Percentiles rank a stretch among this genome's conserved stretches.
phyloP scores from a whole-genome alignment of 1,140 invertebrate species.

The Periplaneta americana region DNA sequence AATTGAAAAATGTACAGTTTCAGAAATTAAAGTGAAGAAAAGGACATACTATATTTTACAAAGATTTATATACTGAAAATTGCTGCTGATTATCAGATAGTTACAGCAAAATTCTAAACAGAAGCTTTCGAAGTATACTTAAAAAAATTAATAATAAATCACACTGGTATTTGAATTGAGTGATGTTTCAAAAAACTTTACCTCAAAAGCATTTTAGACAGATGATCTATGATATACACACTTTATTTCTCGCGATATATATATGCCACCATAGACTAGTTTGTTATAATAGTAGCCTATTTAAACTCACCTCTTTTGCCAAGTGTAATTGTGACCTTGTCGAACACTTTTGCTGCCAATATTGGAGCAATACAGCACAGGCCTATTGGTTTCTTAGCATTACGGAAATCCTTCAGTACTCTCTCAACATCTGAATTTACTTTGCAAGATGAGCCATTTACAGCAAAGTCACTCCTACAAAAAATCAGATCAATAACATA shows the following conservation, averaged over 20 bases:
- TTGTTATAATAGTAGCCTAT: background rate
- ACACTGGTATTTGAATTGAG: too few species aligned
- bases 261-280: background rate
- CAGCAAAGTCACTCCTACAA: slow-evolving; percentile 49
- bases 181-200: background rate
- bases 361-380: slow-evolving; percentile 54
- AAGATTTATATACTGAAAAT: too few species aligned
- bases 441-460: slow-evolving; percentile 45
- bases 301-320: slow-evolving; percentile 39
- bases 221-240: background rate
- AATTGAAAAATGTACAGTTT: too few species aligned
- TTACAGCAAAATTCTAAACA: background rate
- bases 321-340: slow-evolving; percentile 52
- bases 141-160: background rate
- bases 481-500: too few species aligned
- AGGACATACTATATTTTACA: too few species aligned
- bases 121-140: background rate
- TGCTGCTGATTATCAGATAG: too few species aligned
- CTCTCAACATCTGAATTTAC: slow-evolving; percentile 44
- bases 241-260: background rate
- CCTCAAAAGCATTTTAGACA: background rate
- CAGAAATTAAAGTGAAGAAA: too few species aligned
- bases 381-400: slow-evolving; percentile 50
- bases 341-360: slow-evolving; percentile 46
- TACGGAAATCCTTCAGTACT: slow-evolving; percentile 49